Base-by-base conservation (phyloP, 2,888 invertebrate species). In the Nemotelus pantherinus region DNA sequence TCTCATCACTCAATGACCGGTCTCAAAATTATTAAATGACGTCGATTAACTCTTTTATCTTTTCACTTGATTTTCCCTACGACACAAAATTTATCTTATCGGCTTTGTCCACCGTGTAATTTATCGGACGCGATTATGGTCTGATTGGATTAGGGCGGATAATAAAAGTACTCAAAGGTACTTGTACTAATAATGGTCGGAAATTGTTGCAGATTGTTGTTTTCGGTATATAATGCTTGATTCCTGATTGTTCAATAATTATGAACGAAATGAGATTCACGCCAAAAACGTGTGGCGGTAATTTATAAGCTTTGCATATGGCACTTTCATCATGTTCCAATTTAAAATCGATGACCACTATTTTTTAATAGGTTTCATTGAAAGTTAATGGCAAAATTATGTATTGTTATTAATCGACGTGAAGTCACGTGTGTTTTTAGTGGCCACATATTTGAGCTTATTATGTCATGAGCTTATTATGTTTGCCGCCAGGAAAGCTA, bases 111-210 rank as follows among this genome's bases (percentile, higher is more conserved):
- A 10, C 47, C 45, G 47, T 65, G 45, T 45, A 65, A 65, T 65
- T 65, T 47, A 65, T 45, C 43, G 65, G 45, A 10, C 2, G 43
- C 47, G 47, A 65, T 65, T 65, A 65, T 47, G 45, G 65, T 47
- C 47, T 65, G 65, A 65, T 65, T 44, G 45, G 65, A 65, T 65
- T 65, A 65, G 25, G n/a, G 65, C 47, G 7, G 47, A 65, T 47
- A 45, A 65, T 65, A 45, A 65, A 65, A 63, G 39, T 63, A 4
- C 41, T 65, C 5, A 65, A 65, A 65, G 65, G 65, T 45, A 65
- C 7, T 65, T 25, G 63, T 39, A 63, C 39, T 43, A 43, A 41
- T 41, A 63, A 63, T 41, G 41, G 43, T 63, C 63, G 63, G 63
- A 63, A 63, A 63, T 63, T 63, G 63, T 63, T 63, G 6, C 25